Evolutionary conservation across 2,113 vertebrate genomes (phyloP), one percentile per base, ranked within the genome.

Genomic region (Bubo bubo): DNA sequence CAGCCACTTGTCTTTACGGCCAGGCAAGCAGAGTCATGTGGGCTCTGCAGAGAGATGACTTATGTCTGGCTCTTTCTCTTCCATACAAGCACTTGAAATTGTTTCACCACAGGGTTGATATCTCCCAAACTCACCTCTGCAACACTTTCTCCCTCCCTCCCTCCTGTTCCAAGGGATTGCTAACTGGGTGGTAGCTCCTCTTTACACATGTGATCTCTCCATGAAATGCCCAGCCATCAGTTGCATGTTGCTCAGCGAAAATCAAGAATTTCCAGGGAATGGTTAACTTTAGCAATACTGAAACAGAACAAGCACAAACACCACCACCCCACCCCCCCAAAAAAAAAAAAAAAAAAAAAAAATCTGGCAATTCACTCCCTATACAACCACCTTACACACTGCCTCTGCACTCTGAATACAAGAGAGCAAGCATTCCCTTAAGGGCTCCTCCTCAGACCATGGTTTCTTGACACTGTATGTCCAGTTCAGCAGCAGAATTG

Each of bases 321-420:
- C 0, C 76, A 14, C 26, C 41, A n/a, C 10, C 49, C 7, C 26
- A 17, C 7, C 26, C 5, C 16, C 6, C 20, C 9, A n/a, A n/a
- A n/a, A n/a, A n/a, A n/a, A 8, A 28, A 52, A 49, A 64, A 32
- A 50, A 45, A 21, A 23, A 8, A 4, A 41, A 60, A 37, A 39
- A 27, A 39, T 34, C 23, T 70, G n/a, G 37, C 3, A 1, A 24
- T 63, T 88, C 30, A 34, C 15, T 60, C 45, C 14, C 24, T 35
- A 32, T 9, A 49, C 9, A 60, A 22, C 8, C 28, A 58, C 12
- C 24, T 52, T 9, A 24, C 28, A 56, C 4, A 9, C 50, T 43
- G 30, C 14, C 59, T 89, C 63, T n/a, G 30, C 27, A 58, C 14
- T 52, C 4, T 3, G 14, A 76, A 52, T 27, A 58, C 39, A 26